phyloP scores from a whole-genome alignment of 2,888 invertebrate genomes.

The Ectobius pallidus region DNA sequence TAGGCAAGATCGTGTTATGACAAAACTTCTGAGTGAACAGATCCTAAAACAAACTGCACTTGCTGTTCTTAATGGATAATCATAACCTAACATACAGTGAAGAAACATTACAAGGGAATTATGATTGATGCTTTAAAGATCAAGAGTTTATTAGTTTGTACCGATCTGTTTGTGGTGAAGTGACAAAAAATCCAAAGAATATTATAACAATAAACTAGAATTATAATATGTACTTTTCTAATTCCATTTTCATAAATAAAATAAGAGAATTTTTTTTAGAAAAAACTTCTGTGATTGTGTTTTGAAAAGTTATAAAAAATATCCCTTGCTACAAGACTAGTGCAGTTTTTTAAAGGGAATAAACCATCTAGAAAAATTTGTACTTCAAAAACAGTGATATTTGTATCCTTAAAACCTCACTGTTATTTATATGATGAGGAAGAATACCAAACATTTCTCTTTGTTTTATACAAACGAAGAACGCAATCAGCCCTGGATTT shows the following conservation, averaged over 20 bases:
- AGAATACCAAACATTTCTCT: background rate
- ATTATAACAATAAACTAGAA: background rate
- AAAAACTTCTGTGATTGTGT: background rate
- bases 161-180: too few relatives aligned
- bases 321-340: background rate
- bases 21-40: too few relatives aligned
- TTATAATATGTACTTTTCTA: constrained; percentile 15
- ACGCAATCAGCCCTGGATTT: constrained; percentile 19
- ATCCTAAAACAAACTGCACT: too few relatives aligned
- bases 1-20: too few relatives aligned
- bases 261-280: background rate
- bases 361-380: constrained; percentile 18
- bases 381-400: constrained; percentile 20
- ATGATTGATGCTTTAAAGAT: too few relatives aligned
- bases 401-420: constrained; percentile 15
- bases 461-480: constrained; percentile 9
- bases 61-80: too few relatives aligned
- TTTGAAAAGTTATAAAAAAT: background rate
- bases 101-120: too few relatives aligned
- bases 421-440: background rate
- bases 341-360: background rate
- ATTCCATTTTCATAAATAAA: background rate
- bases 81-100: too few relatives aligned
- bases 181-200: background rate
- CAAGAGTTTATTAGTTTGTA: too few relatives aligned